Percentiles rank a stretch among this genome's conserved stretches.
Conservation (phyloP, 2,113 vertebrate genomes). For the Microcebus griseorufus region DNA sequence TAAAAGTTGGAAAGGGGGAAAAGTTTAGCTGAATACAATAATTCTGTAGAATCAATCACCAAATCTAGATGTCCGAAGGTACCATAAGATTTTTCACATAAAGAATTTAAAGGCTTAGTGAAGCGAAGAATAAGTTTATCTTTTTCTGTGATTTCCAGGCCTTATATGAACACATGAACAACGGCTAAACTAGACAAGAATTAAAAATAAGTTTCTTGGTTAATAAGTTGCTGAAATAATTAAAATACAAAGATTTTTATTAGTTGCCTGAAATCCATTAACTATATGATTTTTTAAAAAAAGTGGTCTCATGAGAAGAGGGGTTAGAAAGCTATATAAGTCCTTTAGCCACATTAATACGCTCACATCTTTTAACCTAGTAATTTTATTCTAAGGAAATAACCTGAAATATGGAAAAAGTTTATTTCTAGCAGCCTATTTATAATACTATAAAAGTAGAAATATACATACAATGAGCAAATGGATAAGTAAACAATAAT, state of each 20-base stretch:
- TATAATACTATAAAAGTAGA: not conserved
- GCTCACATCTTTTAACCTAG: not conserved
- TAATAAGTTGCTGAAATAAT: slow-evolving; percentile 31
- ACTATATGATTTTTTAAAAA: no score
- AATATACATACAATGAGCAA: not conserved
- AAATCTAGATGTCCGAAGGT: not conserved
- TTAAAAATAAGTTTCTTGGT: not conserved
- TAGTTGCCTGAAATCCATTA: not conserved
- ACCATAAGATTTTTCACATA: not conserved
- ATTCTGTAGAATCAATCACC: not conserved
- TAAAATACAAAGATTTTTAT: slow-evolving; percentile 38
- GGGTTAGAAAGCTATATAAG: not conserved
- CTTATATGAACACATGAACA: not conserved
- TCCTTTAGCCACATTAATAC: not conserved
- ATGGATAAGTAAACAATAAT: not conserved
- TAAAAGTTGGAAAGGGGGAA: not conserved
- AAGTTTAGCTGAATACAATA: not conserved
- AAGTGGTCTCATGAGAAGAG: not conserved
- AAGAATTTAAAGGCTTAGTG: not conserved
- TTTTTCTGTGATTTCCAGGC: not conserved
- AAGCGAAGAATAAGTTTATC: not conserved
- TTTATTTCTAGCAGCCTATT: not conserved
- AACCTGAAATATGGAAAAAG: not conserved
- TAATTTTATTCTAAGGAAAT: slow-evolving; percentile 6
- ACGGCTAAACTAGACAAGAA: not conserved